Evolutionary conservation across 1,140 invertebrate genomes (phyloP).

Genomic region (Cyclargus thomasi): DNA sequence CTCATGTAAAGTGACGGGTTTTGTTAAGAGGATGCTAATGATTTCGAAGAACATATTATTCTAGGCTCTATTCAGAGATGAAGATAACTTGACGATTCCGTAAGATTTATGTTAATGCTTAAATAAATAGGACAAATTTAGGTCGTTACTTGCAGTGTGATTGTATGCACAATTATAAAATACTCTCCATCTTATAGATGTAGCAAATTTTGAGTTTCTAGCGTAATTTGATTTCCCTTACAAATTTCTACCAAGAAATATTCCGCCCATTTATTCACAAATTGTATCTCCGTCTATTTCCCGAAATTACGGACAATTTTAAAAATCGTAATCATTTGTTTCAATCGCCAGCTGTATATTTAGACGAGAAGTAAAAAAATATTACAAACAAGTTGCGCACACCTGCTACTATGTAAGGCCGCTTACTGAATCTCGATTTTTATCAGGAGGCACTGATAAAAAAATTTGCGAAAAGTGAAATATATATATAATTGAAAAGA

Average conservation of each 20-base stretch:
- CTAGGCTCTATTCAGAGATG: too few relatives aligned
- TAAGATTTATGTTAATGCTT: too few relatives aligned
- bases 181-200: background rate
- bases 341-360: constrained; percentile 17
- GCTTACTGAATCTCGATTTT: background rate
- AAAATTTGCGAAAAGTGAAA: too few relatives aligned
- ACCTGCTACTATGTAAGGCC: background rate
- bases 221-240: background rate
- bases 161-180: too few relatives aligned
- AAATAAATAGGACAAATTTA: too few relatives aligned
- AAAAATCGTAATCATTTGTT: constrained; percentile 39
- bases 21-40: too few relatives aligned
- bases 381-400: background rate
- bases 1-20: too few relatives aligned
- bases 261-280: constrained; percentile 35
- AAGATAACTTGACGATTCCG: too few relatives aligned
- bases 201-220: background rate
- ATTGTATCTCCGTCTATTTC: constrained; percentile 27
- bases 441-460: too few relatives aligned
- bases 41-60: too few relatives aligned
- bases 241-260: constrained; percentile 22
- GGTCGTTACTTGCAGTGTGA: too few relatives aligned
- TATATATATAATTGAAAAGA: too few relatives aligned
- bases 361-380: constrained; percentile 16
- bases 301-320: constrained; percentile 28